phyloP scores from a whole-genome alignment of 2,888 invertebrate genomes.

The Drosophila yooni region DNA sequence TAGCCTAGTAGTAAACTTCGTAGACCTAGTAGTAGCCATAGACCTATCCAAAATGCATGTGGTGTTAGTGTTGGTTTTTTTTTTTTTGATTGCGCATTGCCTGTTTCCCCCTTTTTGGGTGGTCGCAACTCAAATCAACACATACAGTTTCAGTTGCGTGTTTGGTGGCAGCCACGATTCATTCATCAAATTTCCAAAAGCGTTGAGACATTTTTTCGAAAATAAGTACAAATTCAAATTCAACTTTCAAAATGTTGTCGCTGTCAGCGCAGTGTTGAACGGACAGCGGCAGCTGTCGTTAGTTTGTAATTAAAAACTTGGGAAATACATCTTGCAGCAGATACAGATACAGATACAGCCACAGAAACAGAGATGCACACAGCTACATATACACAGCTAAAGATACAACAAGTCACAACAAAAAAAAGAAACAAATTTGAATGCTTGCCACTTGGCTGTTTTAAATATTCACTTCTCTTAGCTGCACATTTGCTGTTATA shows the following conservation, averaged over 20 bases:
- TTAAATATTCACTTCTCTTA: conserved; percentile 62
- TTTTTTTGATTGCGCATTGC: conserved; percentile 30
- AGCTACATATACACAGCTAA: conserved; percentile 29
- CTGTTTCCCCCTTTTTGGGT: conserved; percentile 53
- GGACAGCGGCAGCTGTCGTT: conserved; percentile 80
- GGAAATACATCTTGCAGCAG: conserved; percentile 60
- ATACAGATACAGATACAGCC: conserved; percentile 31
- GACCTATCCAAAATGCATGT: conserved; percentile 31
- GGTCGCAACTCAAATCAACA: conserved; percentile 45
- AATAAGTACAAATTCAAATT: conserved; percentile 61
- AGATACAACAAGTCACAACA: conserved; percentile 34
- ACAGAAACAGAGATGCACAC: conserved; percentile 34
- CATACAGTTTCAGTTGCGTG: conserved; percentile 10
- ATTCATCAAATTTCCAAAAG: conserved; percentile 77
- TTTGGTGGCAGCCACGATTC: conserved; percentile 50
- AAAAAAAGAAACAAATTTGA: conserved; percentile 42
- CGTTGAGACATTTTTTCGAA: conserved; percentile 66
- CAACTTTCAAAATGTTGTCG: conserved; percentile 71
- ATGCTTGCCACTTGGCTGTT: conserved; percentile 51
- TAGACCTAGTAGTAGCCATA: conserved; percentile 10
- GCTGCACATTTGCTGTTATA: conserved; percentile 71
- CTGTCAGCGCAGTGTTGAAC: conserved; percentile 65
- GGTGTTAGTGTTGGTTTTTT: conserved; percentile 11
- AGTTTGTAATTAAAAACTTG: conserved; percentile 82
- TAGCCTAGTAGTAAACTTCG: conserved; percentile 27